Conservation (phyloP, 2,113 vertebrate genomes). For the Lamprologus ornatipinnis region DNA sequence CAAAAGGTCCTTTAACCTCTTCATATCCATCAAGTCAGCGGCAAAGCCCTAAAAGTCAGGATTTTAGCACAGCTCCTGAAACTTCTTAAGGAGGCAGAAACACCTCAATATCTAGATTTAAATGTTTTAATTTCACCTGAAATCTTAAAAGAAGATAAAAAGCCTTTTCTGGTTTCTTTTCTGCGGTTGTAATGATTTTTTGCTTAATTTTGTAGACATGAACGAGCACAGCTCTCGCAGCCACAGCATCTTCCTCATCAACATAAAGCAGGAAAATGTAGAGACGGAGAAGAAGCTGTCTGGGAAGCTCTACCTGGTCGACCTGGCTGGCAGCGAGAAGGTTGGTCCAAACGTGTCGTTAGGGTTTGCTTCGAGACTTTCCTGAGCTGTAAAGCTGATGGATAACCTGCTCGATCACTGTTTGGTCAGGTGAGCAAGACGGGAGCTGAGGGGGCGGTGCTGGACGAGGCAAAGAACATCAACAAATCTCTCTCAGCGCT, state of each 20-base stretch:
- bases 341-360: constrained; percentile 44
- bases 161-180: neutral
- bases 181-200: neutral
- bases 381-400: neutral
- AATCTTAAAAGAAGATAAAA: neutral
- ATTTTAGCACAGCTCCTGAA: neutral
- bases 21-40: neutral
- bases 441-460: constrained; percentile 88
- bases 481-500: constrained; percentile 95
- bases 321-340: constrained; percentile 94
- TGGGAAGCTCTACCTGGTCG: constrained; percentile 93
- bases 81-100: neutral
- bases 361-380: neutral
- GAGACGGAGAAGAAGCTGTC: constrained; percentile 94
- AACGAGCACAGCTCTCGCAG: constrained; percentile 97
- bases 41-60: neutral
- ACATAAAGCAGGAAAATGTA: constrained; percentile 94
- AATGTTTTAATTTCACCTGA: neutral
- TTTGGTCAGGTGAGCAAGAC: constrained; percentile 90
- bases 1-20: neutral
- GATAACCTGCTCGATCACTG: neutral
- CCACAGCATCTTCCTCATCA: constrained; percentile 96
- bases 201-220: constrained; percentile 76
- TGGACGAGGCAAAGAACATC: constrained; percentile 97
- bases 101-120: neutral